Base-by-base conservation (phyloP, 2,888 invertebrate genomes). In the Ichneumoninae sp. region DNA sequence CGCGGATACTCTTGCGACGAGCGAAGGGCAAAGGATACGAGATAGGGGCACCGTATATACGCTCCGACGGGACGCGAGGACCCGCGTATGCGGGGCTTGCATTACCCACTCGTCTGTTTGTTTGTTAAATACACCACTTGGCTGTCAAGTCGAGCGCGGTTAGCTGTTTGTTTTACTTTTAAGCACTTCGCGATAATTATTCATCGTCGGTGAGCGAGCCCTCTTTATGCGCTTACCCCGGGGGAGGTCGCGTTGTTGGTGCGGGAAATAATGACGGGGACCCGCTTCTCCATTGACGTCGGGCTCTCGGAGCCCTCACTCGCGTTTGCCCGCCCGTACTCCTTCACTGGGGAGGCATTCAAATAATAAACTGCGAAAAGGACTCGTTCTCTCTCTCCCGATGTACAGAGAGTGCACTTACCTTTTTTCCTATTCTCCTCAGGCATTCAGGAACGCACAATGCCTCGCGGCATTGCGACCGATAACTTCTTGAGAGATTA, bases 101-200 rank as follows among this genome's bases (percentile, higher is more conserved):
- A 83, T 62, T 80, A 82, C 40, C 85, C 85, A 87, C 86, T 87
- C 87, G 74, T 70, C 86, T 83, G 80, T 86, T 88, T 86, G 87
- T 89, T 92, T 89, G 90, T 90, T 91, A 89, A 91, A 91, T 89
- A 90, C 89, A 89, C 91, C 91, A 92, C 91, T 92, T 92, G 90
- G 89, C 88, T 87, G 88, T 89, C 90, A 90, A 91, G 90, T 91
- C 89, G 88, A 90, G 90, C 90, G 87, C 81, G 89, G 88, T 89
- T 92, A 90, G 86, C 89, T 92, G 91, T 92, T 92, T 92, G 90
- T 92, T 91, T 92, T 90, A 89, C 89, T 90, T 91, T 90, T 86
- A 88, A 90, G 90, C 87, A 90, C 91, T 90, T 60, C 88, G 89
- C 86, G 88, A 92, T 92, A 92, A 91, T 93, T 92, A 93, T 93